Evolutionary conservation across 2,113 vertebrate genomes (phyloP), one percentile per base, ranked within the genome.

Genomic region (Aspidoscelis tigris): DNA sequence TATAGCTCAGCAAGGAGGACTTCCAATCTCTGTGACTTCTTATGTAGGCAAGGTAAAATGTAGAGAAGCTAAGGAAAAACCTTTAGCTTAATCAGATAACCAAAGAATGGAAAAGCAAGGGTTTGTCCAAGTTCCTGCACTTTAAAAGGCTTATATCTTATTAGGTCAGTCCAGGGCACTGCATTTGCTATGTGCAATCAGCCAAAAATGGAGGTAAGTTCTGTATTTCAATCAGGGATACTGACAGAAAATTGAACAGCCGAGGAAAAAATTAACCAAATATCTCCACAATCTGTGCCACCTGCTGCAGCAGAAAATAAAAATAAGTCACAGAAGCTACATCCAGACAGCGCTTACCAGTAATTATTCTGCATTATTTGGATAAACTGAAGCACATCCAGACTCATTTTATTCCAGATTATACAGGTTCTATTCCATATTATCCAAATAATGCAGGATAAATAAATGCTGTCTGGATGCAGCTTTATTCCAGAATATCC

Each of bases 91-190:
- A 83, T 55, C 64, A 41, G 61, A 44, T n/a, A 75, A 65, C 73
- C 71, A 82, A 74, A 26, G 53, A 21, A 83, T 16, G 21, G 21
- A 41, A 75, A 82, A 82, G 22, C 21, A 2, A 20, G 75, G 41
- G 11, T 75, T 26, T 20, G 58, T 26, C 20, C 26, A 47, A 65
- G 24, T 47, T 33, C 74, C 64, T 68, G 47, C 33, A 68, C 64
- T 69, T 76, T 75, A 68, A 75, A 43, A 83, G 43, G 55, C 72
- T 83, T 83, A 64, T 83, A 18, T 83, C 50, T 61, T 66, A 66
- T 76, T 50, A 65, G 61, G 72, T 75, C 81, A 83, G 43, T 43
- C 43, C 61, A 50, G 72, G 72, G 41, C 72, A 66, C 33, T 43
- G 12, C 50, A 66, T 83, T 68, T 47, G n/a, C 26, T 76, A 18